These are phyloP conservation scores for Xenops minutus DNA, from an alignment of 2,797 vertebrate genomes.

Conservation along the genomic window DNA sequence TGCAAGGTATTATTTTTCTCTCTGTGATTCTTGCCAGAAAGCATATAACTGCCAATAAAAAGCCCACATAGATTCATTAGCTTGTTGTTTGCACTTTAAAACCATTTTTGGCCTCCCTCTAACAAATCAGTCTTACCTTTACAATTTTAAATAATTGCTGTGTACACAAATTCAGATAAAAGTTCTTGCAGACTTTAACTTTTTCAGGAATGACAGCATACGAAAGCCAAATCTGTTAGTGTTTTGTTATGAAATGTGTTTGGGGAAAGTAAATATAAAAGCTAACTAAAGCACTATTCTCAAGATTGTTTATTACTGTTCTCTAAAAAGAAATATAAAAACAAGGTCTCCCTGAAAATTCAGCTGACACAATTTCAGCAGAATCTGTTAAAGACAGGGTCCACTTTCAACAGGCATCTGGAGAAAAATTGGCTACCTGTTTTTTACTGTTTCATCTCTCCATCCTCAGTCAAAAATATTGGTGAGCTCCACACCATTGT, in stretches of 20 bases:
- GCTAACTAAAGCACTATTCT: neutral
- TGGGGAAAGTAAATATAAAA: neutral
- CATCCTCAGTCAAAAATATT: neutral
- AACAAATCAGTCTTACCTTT: neutral
- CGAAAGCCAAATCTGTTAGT: neutral
- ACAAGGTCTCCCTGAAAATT: neutral
- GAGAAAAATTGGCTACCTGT: neutral
- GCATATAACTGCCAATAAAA: neutral
- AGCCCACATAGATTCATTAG: neutral
- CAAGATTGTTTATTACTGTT: neutral
- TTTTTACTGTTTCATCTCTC: neutral
- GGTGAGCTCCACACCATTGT: neutral
- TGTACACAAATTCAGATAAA: neutral
- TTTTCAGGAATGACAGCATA: neutral
- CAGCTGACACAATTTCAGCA: neutral
- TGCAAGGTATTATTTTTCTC: neutral
- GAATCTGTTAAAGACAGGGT: neutral
- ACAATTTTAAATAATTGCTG: neutral
- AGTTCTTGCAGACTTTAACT: neutral
- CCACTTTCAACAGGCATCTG: neutral
- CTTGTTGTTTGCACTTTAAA: conserved; percentile 6
- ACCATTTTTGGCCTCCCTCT: neutral
- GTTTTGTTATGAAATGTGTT: neutral
- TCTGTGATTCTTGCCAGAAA: neutral
- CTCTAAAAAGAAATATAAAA: neutral